Conservation (phyloP, 2,797 vertebrate genomes). For the Danio albolineatus region DNA sequence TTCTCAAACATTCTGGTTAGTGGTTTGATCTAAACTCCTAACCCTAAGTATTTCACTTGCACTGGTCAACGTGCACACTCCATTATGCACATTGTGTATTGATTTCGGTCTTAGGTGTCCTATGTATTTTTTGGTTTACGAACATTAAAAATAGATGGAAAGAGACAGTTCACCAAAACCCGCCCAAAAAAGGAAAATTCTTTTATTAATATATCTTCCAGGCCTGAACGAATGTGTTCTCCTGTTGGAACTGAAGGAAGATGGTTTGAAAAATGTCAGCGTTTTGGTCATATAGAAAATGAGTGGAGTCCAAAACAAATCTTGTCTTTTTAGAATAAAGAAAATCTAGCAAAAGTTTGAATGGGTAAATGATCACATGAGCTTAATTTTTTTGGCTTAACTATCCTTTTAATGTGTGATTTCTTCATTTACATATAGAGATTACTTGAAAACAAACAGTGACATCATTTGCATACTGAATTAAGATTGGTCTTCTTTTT, state of each 20-base stretch:
- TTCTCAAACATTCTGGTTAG: conserved; percentile 57
- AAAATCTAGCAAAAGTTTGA: no score
- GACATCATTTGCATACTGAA: background rate
- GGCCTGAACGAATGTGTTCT: background rate
- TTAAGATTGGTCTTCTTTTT: background rate
- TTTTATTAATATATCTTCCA: background rate
- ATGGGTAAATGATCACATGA: no score
- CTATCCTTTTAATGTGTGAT: background rate
- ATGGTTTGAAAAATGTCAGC: no score
- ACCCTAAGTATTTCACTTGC: conserved; percentile 32
- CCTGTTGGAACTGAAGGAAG: background rate
- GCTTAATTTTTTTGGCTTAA: background rate
- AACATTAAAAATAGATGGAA: background rate
- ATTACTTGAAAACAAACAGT: background rate
- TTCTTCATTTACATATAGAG: background rate
- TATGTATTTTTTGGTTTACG: background rate
- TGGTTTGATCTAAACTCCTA: conserved; percentile 31
- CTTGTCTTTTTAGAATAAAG: no score
- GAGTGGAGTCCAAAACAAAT: background rate
- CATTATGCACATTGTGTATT: background rate
- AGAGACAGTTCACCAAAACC: background rate
- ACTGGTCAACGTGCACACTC: background rate
- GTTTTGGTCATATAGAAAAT: background rate
- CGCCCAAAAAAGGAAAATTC: background rate
- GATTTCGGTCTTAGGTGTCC: background rate